Evolutionary conservation across 2,888 invertebrate genomes (phyloP), one percentile per base, ranked within the genome.

Genomic region (Athetis lepigone): DNA sequence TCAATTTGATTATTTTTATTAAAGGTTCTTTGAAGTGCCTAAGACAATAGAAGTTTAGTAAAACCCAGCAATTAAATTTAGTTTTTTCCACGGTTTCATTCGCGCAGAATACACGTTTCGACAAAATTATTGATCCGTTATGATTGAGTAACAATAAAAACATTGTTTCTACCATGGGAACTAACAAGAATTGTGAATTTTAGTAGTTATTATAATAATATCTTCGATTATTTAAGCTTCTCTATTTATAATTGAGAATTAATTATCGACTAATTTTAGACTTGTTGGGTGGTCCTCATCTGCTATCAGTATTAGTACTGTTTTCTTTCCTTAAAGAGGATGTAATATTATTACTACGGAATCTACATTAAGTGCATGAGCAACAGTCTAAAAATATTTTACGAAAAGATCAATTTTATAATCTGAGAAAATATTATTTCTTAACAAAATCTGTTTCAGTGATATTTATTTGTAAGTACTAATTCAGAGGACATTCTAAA

Each of bases 111-210:
- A 65, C 59, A 55, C 65, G 78, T 77, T 77, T 71, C 52, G 40
- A 49, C 59, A 65, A 67, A 80, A 80, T 69, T 80, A 75, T 75
- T 80, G 72, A 79, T 79, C 80, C 79, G 80, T 80, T 79, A 79
- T 79, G 78, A 80, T 77, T 79, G 79, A 77, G 78, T 79, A 79
- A 79, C 63, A 70, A 68, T n/a, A 63, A n/a, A 45, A 56, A 46
- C 13, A 46, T 50, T 65, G 8, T 42, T 67, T 67, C 66, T 70
- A 71, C 50, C 66, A 78, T 79, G 79, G 80, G 79, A 79, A 79
- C 69, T 62, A 27, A 39, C 37, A n/a, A 47, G 13, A 52, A 61
- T 60, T 47, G 51, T 39, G 59, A 50, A 64, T 70, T 73, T 42
- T 58, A 16, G 25, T 45, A 36, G 49, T 58, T 36, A 56, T n/a